phyloP scores from a whole-genome alignment of 2,888 invertebrate species.

The Troides helena region DNA sequence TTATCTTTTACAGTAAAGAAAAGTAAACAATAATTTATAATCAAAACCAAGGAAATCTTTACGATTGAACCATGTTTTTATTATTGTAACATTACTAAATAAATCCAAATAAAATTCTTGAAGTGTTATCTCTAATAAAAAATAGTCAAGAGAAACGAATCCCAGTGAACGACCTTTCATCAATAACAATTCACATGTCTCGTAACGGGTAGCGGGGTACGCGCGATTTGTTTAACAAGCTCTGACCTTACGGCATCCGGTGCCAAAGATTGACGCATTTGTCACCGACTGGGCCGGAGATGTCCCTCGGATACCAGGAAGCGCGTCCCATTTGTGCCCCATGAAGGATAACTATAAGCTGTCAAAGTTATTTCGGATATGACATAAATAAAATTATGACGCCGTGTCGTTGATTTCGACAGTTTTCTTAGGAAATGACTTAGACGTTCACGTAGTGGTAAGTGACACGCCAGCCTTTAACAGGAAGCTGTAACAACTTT shows the following conservation, averaged over 20 bases:
- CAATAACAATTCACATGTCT: slow-evolving; percentile 8
- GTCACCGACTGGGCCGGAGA: slow-evolving; percentile 51
- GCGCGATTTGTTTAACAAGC: slow-evolving; percentile 52
- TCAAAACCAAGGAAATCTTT: too few relatives aligned
- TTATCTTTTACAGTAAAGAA: too few relatives aligned
- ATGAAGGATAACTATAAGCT: slow-evolving; percentile 24
- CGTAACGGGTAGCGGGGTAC: slow-evolving; percentile 34
- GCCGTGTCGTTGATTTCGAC: not conserved
- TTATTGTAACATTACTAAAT: not conserved
- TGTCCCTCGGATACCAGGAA: slow-evolving; percentile 35
- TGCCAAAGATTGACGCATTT: slow-evolving; percentile 65
- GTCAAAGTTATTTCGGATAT: slow-evolving; percentile 15
- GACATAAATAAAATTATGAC: not conserved
- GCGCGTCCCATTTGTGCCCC: slow-evolving; percentile 30
- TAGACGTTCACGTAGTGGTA: not conserved
- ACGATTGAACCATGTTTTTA: too few relatives aligned
- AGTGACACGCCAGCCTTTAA: not conserved
- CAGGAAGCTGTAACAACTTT: too few relatives aligned
- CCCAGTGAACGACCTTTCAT: slow-evolving; percentile 5
- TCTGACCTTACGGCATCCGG: slow-evolving; percentile 53
- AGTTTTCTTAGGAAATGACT: not conserved
- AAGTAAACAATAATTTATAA: too few relatives aligned
- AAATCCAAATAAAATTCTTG: not conserved
- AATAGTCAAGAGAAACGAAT: not conserved
- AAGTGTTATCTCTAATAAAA: not conserved